phyloP scores from a whole-genome alignment of 2,888 invertebrate genomes.

The Syrista parreyssii region DNA sequence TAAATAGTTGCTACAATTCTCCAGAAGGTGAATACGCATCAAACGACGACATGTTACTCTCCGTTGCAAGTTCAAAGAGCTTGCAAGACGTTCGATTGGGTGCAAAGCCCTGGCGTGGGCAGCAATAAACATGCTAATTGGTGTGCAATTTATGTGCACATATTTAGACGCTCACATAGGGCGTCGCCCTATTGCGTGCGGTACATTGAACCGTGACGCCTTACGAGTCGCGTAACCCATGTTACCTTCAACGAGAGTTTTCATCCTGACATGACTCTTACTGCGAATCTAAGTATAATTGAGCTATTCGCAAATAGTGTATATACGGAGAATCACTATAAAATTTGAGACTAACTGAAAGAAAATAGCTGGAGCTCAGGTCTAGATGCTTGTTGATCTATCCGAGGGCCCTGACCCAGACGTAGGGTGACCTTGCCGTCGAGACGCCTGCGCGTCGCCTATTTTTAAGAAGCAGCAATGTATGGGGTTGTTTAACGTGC shows the following conservation, averaged over 20 bases:
- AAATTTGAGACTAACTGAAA: not conserved
- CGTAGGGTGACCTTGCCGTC: slow-evolving; percentile 39
- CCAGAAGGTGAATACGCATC: not conserved
- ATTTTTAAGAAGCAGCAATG: slow-evolving; percentile 38
- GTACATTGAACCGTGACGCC: not conserved
- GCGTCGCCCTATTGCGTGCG: not conserved
- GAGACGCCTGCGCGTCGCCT: slow-evolving; percentile 25
- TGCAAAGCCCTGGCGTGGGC: not conserved
- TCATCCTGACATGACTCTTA: not conserved
- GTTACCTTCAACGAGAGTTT: not conserved
- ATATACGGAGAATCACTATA: not conserved
- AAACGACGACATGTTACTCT: not conserved
- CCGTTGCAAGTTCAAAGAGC: not conserved
- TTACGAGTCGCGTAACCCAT: not conserved
- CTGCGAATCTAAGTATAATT: not conserved
- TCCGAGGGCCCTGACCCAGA: slow-evolving; percentile 38
- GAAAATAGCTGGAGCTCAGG: not conserved
- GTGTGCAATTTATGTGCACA: slow-evolving; percentile 13
- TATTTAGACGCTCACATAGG: not conserved
- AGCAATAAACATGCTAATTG: slow-evolving; percentile 13
- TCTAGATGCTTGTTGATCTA: not conserved
- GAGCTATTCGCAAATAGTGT: not conserved
- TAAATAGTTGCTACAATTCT: not conserved
- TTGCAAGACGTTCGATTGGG: not conserved
- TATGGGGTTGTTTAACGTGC: slow-evolving; percentile 1